phyloP scores from a whole-genome alignment of 2,888 invertebrate genomes.

The Leptarthrus brevirostris region DNA sequence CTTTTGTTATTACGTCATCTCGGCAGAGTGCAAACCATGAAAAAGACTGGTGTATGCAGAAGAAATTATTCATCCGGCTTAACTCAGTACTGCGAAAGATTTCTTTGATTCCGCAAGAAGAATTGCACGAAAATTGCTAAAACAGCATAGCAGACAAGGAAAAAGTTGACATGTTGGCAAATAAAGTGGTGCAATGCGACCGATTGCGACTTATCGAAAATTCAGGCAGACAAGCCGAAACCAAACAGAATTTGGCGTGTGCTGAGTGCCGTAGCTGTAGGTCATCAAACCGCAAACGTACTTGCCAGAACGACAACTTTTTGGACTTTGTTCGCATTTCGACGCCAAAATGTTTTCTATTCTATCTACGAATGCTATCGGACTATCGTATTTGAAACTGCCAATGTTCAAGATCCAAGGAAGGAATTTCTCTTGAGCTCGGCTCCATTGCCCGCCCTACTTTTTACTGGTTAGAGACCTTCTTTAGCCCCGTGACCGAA shows the following conservation, averaged over 20 bases:
- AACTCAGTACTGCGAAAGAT: neutral
- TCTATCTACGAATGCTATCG: neutral
- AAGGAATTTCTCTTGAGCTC: neutral
- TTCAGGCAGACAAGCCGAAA: neutral
- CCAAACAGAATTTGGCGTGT: neutral
- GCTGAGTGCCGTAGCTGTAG: constrained; percentile 4
- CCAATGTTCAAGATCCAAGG: neutral
- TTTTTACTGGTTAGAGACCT: constrained; percentile 17
- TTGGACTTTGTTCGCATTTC: constrained; percentile 52
- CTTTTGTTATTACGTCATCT: constrained; percentile 29
- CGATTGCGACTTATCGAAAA: constrained; percentile 11
- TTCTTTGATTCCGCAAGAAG: constrained; percentile 40
- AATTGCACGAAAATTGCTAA: constrained; percentile 36
- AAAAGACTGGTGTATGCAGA: constrained; percentile 11
- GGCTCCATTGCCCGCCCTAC: constrained; percentile 15
- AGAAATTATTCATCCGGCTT: constrained; percentile 28
- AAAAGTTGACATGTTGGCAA: constrained; percentile 48
- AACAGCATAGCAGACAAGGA: constrained; percentile 28
- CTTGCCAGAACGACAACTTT: neutral
- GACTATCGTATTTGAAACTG: constrained; percentile 11
- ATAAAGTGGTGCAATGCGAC: constrained; percentile 54
- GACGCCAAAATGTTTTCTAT: constrained; percentile 39
- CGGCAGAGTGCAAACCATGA: constrained; percentile 15
- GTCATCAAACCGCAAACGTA: constrained; percentile 41
- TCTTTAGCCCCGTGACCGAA: constrained; percentile 47